A percentile compares a stretch with the other conserved stretches of the same genome.
These are phyloP conservation scores for Girardia tigrina DNA, from an alignment of 2,888 invertebrate species.

Conservation along the genomic window DNA sequence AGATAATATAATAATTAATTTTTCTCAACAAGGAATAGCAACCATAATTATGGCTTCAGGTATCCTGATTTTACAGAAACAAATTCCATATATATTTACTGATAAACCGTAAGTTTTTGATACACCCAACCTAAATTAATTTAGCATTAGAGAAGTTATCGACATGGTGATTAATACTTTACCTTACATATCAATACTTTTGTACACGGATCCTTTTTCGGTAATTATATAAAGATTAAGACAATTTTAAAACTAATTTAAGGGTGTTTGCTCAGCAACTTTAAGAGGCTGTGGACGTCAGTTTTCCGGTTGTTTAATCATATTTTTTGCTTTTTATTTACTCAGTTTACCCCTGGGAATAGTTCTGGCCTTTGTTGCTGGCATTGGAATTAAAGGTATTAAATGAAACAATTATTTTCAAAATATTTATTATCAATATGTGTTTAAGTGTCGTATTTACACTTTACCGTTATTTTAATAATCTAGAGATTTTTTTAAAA, in stretches of 20 bases:
- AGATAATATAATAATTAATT: background rate
- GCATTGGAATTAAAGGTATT: background rate
- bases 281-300: background rate
- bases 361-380: background rate
- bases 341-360: background rate
- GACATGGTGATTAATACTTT: background rate
- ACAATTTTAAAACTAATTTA: background rate
- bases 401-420: too few relatives aligned
- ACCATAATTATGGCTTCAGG: background rate
- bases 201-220: background rate
- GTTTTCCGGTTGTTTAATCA: background rate
- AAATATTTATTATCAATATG: too few relatives aligned
- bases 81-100: background rate
- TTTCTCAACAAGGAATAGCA: background rate
- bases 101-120: background rate
- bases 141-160: background rate
- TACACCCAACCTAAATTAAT: background rate
- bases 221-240: background rate
- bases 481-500: too few relatives aligned
- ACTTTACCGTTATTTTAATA: too few relatives aligned
- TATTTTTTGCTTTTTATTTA: background rate
- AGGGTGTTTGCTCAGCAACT: conserved; percentile 4
- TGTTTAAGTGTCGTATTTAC: too few relatives aligned
- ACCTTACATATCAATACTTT: background rate
- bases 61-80: background rate